Base-by-base conservation (phyloP, 1,140 invertebrate species). In the Battus philenor region DNA sequence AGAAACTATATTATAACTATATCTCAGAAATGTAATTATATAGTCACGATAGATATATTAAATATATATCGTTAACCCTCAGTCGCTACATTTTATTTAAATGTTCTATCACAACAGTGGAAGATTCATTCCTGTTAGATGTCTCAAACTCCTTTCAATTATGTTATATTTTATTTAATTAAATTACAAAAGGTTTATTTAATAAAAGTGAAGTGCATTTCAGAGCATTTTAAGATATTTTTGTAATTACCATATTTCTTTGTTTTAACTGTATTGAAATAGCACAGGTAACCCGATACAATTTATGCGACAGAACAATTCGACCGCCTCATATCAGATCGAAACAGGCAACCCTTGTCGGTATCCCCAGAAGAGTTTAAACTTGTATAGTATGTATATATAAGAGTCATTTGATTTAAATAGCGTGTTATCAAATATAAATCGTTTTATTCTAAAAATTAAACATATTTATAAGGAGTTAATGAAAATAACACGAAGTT, bases 381-480 rank as follows among this genome's bases (percentile, higher is more conserved):
- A 61, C 48, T 60, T 75, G 78, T 80, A 80, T 70, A 78, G 70
- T 74, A 68, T 59, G 54, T n/a, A 63, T 70, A 59, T 54, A 57
- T 68, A 71, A 59, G 58, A 79, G 79, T 83, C 79, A 83, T 57
- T 72, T 75, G 67, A 79, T 65, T 76, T 81, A 79, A 83, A 80
- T 83, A 81, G 76, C 75, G 68, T 80, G 76, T 79, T 83, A 79
- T 73, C 71, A 66, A 69, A 80, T 82, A 75, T 83, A 81, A 79
- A 79, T 81, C 76, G 79, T 83, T 81, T 81, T 79, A 74, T 74
- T 77, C 59, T 78, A 63, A 79, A 54, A 79, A 81, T 72, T 64
- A 78, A 76, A 81, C 79, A 73, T 79, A 75, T 77, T 83, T 83
- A 78, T 81, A 81, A 81, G 58, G 60, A 72, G 75, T 83, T 79